Percentiles rank a stretch among this genome's conserved stretches.
These are phyloP conservation scores for Helicoverpa zea DNA, from an alignment of 1,140 invertebrate species.

Conservation along the genomic window DNA sequence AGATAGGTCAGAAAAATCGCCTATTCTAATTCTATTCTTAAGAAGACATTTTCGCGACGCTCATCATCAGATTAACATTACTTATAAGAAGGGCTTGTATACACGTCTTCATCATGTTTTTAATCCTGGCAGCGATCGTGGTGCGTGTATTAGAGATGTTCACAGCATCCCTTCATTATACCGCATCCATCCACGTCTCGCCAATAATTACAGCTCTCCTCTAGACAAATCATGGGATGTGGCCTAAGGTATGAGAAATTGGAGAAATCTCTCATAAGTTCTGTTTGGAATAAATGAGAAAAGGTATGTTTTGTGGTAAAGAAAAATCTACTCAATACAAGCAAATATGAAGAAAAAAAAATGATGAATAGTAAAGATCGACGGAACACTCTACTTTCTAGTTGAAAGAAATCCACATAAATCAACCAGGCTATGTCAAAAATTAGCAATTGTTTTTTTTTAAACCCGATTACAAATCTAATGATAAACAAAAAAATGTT, in stretches of 20 bases:
- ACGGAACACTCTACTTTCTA: too few species aligned
- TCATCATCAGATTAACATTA: not conserved
- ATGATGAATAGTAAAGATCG: too few species aligned
- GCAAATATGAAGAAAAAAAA: too few species aligned
- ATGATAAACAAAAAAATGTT: too few species aligned
- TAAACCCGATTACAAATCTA: too few species aligned
- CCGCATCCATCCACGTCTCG: slow-evolving; percentile 66
- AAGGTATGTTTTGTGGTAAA: too few species aligned
- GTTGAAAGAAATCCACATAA: too few species aligned
- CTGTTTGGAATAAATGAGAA: not conserved
- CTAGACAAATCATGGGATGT: slow-evolving; percentile 64
- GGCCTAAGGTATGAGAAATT: slow-evolving; percentile 44
- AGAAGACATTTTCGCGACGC: not conserved
- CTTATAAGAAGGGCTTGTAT: not conserved
- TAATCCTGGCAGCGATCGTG: slow-evolving; percentile 6
- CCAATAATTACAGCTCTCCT: slow-evolving; percentile 64
- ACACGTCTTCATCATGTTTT: slow-evolving; percentile 25
- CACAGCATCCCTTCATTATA: slow-evolving; percentile 60
- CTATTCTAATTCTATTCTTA: too few species aligned
- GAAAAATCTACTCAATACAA: too few species aligned
- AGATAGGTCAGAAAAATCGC: too few species aligned
- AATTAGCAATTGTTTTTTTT: too few species aligned
- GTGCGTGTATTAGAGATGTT: not conserved
- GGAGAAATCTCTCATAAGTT: not conserved
- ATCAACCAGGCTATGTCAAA: too few species aligned